Percentiles rank a stretch among this genome's conserved stretches.
Conservation (phyloP, 1,140 invertebrate genomes). For the Galleria mellonella region DNA sequence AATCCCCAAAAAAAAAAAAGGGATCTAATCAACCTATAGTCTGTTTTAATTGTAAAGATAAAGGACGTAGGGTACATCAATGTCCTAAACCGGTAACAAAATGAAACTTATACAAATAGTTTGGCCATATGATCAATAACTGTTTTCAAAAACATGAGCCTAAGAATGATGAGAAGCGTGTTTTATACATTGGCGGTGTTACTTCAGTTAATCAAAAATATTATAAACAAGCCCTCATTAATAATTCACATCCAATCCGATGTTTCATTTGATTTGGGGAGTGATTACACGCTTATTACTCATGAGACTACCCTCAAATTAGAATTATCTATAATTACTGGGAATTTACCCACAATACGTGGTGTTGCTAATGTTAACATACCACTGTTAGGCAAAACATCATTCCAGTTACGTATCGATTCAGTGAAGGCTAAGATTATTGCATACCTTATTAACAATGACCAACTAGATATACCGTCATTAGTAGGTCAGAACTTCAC, state of each 20-base stretch:
- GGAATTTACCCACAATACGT: not conserved
- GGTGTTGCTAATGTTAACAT: not conserved
- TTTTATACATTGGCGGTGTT: too few species aligned
- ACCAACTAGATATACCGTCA: not conserved
- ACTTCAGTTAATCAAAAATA: too few species aligned
- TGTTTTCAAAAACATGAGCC: too few species aligned
- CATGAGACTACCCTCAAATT: not conserved
- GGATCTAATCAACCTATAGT: too few species aligned
- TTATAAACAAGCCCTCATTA: not conserved
- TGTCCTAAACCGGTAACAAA: too few species aligned
- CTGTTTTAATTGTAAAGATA: too few species aligned
- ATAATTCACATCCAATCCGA: not conserved
- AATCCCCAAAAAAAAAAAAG: too few species aligned
- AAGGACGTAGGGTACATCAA: too few species aligned
- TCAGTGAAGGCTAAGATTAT: not conserved
- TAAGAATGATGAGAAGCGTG: too few species aligned
- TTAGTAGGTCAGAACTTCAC: slow-evolving; percentile 1
- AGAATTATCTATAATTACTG: not conserved
- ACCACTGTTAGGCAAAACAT: not conserved
- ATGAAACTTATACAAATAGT: too few species aligned
- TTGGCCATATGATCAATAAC: too few species aligned
- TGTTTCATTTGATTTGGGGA: not conserved
- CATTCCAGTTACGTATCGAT: not conserved
- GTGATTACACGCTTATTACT: not conserved
- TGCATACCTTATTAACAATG: not conserved